phyloP scores from a whole-genome alignment of 2,888 invertebrate species.

The Camptogramma bilineatum region DNA sequence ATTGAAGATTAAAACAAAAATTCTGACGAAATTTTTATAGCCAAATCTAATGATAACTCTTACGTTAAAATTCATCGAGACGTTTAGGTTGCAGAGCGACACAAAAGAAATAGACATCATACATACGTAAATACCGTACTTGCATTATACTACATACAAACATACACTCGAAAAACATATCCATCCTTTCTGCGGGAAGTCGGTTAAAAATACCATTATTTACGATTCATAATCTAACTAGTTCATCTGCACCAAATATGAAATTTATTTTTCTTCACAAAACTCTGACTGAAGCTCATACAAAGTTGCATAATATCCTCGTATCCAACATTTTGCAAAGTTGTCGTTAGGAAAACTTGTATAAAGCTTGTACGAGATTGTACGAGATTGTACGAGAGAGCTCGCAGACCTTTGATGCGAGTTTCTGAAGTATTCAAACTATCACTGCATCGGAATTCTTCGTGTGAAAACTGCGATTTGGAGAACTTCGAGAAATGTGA shows the following conservation, averaged over 20 bases:
- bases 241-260: neutral
- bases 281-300: neutral
- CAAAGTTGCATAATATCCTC: neutral
- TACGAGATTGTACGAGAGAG: too few species aligned
- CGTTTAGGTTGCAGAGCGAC: too few species aligned
- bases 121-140: too few species aligned
- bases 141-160: too few species aligned
- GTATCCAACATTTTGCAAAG: slow-evolving; percentile 11
- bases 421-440: slow-evolving; percentile 19
- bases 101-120: too few species aligned
- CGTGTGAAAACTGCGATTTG: slow-evolving; percentile 3
- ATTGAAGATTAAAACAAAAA: too few species aligned
- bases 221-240: neutral
- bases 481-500: slow-evolving; percentile 6
- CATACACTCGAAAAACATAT: too few species aligned
- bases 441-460: slow-evolving; percentile 23
- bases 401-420: slow-evolving; percentile 19
- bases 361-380: slow-evolving; percentile 15
- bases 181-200: too few species aligned
- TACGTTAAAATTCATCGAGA: too few species aligned
- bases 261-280: neutral
- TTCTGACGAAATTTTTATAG: too few species aligned
- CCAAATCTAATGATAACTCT: too few species aligned
- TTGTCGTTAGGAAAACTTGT: slow-evolving; percentile 5
- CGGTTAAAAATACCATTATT: too few species aligned